phyloP scores from a whole-genome alignment of 2,888 invertebrate genomes.

The Cryptocheilus praepositus region DNA sequence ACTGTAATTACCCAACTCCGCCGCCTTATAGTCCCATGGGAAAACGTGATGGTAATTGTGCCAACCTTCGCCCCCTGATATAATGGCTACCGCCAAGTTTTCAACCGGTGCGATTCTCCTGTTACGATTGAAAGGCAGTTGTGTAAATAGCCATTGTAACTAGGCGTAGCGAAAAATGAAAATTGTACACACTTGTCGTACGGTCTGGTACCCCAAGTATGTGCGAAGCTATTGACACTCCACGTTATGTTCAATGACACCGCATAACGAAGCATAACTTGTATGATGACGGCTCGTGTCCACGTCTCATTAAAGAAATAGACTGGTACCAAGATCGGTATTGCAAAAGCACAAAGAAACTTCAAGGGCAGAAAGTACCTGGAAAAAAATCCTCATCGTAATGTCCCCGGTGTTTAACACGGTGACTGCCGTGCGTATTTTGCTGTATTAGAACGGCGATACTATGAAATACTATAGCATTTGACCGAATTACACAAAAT shows the following conservation, averaged over 20 bases:
- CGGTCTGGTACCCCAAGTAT: conserved; percentile 70
- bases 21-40: conserved; percentile 78
- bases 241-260: conserved; percentile 78
- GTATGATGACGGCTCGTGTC: conserved; percentile 74
- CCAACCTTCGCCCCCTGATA: conserved; percentile 87
- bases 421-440: too few relatives aligned
- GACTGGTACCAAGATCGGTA: conserved; percentile 78
- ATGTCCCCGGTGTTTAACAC: too few relatives aligned
- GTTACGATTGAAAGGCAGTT: conserved; percentile 50
- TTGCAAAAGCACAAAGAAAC: conserved; percentile 76
- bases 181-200: conserved; percentile 66
- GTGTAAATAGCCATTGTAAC: neutral
- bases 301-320: conserved; percentile 78
- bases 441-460: too few relatives aligned
- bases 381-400: too few relatives aligned
- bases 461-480: too few relatives aligned
- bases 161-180: neutral
- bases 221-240: conserved; percentile 79
- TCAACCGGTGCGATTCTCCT: conserved; percentile 85
- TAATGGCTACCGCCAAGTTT: conserved; percentile 82
- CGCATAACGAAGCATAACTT: conserved; percentile 76
- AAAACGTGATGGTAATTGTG: conserved; percentile 89
- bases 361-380: conserved; percentile 77
- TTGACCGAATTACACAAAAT: too few relatives aligned
- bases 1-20: conserved; percentile 78